Evolutionary conservation across 2,888 invertebrate genomes (phyloP).

Genomic region (Quadroppia sp.): DNA sequence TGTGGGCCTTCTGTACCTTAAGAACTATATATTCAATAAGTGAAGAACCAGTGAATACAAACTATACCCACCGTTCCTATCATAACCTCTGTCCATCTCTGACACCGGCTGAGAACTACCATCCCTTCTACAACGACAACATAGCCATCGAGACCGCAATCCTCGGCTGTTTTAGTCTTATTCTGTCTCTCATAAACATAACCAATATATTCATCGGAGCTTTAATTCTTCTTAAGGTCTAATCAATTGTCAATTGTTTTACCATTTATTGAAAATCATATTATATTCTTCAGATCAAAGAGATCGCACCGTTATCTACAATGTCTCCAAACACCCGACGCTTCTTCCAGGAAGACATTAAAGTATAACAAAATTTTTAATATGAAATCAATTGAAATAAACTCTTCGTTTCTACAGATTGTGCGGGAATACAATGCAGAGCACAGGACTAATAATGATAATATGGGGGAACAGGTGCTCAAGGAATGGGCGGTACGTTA

Average conservation of each 20-base stretch:
- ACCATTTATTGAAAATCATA: constrained; percentile 39
- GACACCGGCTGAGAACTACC: constrained; percentile 47
- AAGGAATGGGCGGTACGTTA: constrained; percentile 48
- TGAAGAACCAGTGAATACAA: constrained; percentile 36
- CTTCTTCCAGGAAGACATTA: constrained; percentile 76
- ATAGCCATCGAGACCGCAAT: constrained; percentile 70
- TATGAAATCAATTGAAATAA: no score
- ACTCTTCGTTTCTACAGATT: constrained; percentile 20
- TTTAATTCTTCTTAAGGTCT: constrained; percentile 46
- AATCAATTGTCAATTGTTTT: neutral
- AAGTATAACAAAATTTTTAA: no score
- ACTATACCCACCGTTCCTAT: neutral
- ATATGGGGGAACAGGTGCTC: constrained; percentile 47
- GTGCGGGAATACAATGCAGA: constrained; percentile 42
- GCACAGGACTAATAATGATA: constrained; percentile 41
- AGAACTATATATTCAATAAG: constrained; percentile 41
- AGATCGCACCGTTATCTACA: constrained; percentile 74
- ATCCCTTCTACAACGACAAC: constrained; percentile 67
- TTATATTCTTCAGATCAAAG: constrained; percentile 62
- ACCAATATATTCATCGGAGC: constrained; percentile 61
- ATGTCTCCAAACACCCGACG: constrained; percentile 65
- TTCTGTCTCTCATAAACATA: constrained; percentile 74
- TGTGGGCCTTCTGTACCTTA: constrained; percentile 46
- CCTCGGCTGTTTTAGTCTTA: constrained; percentile 73
- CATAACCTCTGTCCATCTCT: constrained; percentile 43